These are phyloP conservation scores for Spodoptera frugiperda DNA, from an alignment of 1,140 invertebrate genomes.

Conservation along the genomic window DNA sequence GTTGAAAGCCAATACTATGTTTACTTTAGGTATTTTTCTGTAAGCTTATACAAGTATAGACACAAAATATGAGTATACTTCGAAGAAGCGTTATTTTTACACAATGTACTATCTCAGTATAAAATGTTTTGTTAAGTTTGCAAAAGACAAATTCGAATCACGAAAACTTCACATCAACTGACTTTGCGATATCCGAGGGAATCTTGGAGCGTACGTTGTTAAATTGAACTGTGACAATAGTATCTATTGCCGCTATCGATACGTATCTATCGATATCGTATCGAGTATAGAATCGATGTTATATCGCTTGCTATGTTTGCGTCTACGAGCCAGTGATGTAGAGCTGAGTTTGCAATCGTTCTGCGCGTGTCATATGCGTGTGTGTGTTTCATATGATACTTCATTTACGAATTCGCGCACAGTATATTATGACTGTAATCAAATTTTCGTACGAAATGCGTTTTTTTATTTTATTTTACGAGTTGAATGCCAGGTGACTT, in stretches of 20 bases:
- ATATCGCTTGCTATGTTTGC: slow-evolving; percentile 53
- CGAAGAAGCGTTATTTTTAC: neutral
- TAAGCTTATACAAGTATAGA: neutral
- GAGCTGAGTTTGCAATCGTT: slow-evolving; percentile 59
- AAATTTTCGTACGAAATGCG: slow-evolving; percentile 33
- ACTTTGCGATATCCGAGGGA: slow-evolving; percentile 35
- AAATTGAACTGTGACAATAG: slow-evolving; percentile 68
- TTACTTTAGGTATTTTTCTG: neutral
- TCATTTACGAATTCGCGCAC: slow-evolving; percentile 42
- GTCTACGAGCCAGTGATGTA: slow-evolving; percentile 56
- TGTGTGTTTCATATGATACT: slow-evolving; percentile 49
- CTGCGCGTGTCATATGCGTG: slow-evolving; percentile 55
- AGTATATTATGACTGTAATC: slow-evolving; percentile 39
- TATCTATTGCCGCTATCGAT: slow-evolving; percentile 62
- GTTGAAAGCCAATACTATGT: slow-evolving; percentile 11
- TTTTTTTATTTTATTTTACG: slow-evolving; percentile 33
- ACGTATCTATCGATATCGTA: slow-evolving; percentile 54
- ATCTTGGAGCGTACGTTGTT: slow-evolving; percentile 58
- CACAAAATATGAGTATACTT: neutral
- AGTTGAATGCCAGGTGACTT: slow-evolving; percentile 9
- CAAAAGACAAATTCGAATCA: slow-evolving; percentile 40
- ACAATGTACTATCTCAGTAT: slow-evolving; percentile 25
- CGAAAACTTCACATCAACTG: slow-evolving; percentile 25
- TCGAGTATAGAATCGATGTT: slow-evolving; percentile 49
- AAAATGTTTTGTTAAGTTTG: slow-evolving; percentile 36